These are phyloP conservation scores for Heliconius hewitsoni DNA, from an alignment of 1,140 invertebrate genomes.

Conservation along the genomic window DNA sequence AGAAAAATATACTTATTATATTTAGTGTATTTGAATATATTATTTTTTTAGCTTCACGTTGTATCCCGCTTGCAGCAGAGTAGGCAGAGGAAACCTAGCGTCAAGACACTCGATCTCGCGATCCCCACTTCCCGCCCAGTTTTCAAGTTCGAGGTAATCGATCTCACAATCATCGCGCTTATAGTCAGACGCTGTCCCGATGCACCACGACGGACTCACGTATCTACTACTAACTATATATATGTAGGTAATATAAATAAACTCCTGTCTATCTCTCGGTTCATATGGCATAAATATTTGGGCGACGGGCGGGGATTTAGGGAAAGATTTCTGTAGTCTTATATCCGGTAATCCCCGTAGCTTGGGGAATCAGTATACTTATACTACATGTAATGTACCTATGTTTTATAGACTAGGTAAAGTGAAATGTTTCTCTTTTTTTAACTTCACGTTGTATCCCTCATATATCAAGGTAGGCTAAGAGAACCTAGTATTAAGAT, in stretches of 20 bases:
- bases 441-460: neutral
- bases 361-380: conserved; percentile 13
- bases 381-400: neutral
- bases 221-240: neutral
- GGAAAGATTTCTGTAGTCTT: neutral
- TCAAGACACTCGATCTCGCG: no score
- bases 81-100: no score
- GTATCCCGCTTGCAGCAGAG: no score
- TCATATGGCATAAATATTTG: conserved; percentile 24
- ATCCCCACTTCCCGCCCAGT: no score
- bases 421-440: neutral
- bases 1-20: neutral
- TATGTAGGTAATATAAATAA: neutral
- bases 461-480: no score
- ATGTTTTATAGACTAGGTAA: neutral
- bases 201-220: neutral
- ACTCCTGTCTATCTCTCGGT: neutral
- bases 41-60: no score
- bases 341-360: conserved; percentile 14
- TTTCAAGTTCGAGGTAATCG: neutral
- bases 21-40: no score
- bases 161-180: neutral
- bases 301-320: conserved; percentile 6
- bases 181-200: neutral
- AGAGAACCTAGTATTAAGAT: no score